Conservation (phyloP, 2,888 invertebrate species). For the Lasioglossum villosulum region DNA sequence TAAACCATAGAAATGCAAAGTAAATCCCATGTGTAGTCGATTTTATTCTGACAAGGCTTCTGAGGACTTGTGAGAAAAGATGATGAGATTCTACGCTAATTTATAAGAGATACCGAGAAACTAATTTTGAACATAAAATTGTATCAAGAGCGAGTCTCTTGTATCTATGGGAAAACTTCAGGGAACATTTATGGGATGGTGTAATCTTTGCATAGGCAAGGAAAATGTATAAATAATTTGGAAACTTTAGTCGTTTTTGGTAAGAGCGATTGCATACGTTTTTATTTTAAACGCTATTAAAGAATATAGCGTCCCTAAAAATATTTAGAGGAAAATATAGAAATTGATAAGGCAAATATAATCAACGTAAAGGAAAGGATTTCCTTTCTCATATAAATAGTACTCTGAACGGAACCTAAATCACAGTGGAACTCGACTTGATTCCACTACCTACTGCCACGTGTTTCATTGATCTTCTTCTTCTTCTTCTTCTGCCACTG, state of each 20-base stretch:
- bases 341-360: background rate
- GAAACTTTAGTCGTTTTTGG: background rate
- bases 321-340: background rate
- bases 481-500: background rate
- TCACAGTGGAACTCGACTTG: background rate
- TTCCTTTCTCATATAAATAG: background rate
- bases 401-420: background rate
- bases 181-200: too few species aligned
- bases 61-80: too few species aligned
- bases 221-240: background rate
- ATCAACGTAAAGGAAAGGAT: background rate
- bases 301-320: background rate
- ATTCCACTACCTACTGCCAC: background rate
- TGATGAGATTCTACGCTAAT: background rate
- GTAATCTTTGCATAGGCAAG: background rate
- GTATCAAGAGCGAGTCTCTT: background rate
- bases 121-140: background rate
- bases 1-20: too few species aligned
- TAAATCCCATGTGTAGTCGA: too few species aligned
- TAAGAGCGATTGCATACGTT: background rate
- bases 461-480: slow-evolving; percentile 17
- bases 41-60: too few species aligned
- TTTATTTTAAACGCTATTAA: background rate
- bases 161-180: too few species aligned
- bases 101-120: background rate